Percentiles rank a stretch among this genome's conserved stretches.
phyloP scores from a whole-genome alignment of 2,888 invertebrate species.

The Epistrophe grossulariae region DNA sequence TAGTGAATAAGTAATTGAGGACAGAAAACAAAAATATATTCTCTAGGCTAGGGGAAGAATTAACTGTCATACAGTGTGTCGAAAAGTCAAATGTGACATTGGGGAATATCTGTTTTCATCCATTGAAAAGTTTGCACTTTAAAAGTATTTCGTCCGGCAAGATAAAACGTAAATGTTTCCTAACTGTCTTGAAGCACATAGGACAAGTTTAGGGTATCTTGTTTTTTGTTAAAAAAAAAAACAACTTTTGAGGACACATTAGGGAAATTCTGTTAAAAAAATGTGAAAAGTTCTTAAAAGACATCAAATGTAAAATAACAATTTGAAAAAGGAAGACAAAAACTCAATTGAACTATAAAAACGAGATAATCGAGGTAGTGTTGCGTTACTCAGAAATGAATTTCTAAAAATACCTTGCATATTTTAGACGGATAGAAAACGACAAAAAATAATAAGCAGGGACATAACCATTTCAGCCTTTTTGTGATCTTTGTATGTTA shows the following conservation, averaged over 20 bases:
- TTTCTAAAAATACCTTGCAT: no score
- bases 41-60: conserved; percentile 44
- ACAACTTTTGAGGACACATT: conserved; percentile 49
- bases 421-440: no score
- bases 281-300: conserved; percentile 35
- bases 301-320: no score
- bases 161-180: conserved; percentile 68
- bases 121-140: conserved; percentile 61
- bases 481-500: no score
- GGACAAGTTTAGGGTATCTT: conserved; percentile 42
- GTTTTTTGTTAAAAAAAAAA: conserved; percentile 43
- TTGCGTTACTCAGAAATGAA: no score
- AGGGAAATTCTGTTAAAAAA: conserved; percentile 55
- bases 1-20: conserved; percentile 53
- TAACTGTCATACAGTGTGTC: conserved; percentile 51
- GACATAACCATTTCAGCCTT: no score
- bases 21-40: conserved; percentile 39
- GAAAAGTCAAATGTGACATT: conserved; percentile 68
- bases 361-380: no score
- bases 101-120: conserved; percentile 45
- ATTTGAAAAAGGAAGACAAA: no score
- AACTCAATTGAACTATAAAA: no score
- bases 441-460: no score
- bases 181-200: conserved; percentile 38
- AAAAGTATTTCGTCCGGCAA: conserved; percentile 65